Conservation (phyloP, 37 sponge, comb jelly and placozoan genomes). For the Halisarca cf. caerulea region DNA sequence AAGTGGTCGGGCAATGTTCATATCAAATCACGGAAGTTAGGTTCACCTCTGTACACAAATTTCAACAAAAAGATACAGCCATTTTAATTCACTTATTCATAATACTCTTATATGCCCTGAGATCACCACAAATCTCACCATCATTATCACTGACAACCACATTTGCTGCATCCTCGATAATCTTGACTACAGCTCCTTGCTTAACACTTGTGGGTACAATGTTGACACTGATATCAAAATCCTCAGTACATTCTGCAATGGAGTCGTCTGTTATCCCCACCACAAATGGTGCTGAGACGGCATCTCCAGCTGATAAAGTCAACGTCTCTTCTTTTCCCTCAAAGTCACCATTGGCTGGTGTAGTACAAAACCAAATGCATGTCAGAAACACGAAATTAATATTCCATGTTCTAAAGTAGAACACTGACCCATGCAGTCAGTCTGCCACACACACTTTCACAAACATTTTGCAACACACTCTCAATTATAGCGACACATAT, state of each 20-base stretch:
- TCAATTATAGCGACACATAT: no score
- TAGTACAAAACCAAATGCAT: not conserved
- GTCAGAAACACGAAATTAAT: no score
- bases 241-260: not conserved
- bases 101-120: no score
- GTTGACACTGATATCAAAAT: not conserved
- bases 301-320: not conserved
- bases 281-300: not conserved
- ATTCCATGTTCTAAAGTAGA: no score
- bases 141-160: not conserved
- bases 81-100: no score
- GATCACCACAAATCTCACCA: not conserved
- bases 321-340: not conserved
- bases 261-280: not conserved
- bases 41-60: no score
- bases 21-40: no score
- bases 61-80: no score
- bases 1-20: no score
- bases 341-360: not conserved
- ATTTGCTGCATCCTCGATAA: not conserved
- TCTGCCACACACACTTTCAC: no score
- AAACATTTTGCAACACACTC: no score
- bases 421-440: no score
- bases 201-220: not conserved
- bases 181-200: not conserved